Evolutionary conservation across 2,797 vertebrate genomes (phyloP).

Genomic region (Dromococcyx pavoninus): DNA sequence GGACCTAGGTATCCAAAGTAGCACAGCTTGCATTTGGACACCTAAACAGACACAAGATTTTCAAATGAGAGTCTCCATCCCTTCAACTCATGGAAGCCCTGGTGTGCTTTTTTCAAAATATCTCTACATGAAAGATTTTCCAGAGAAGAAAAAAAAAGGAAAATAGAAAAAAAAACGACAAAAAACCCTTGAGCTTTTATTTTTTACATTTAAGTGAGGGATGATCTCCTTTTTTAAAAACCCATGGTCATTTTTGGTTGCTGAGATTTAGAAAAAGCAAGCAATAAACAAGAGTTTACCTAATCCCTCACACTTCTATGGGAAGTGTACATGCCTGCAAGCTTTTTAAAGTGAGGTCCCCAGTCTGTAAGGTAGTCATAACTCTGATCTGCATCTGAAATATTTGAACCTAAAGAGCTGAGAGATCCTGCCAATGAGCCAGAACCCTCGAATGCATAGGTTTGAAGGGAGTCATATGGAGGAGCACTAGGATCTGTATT

Average conservation of each 20-base stretch:
- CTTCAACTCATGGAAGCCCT: rapidly evolving
- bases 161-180: not conserved
- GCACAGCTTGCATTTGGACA: not conserved
- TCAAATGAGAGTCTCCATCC: rapidly evolving
- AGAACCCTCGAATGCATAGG: constrained; percentile 86
- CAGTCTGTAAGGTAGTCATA: constrained; percentile 71
- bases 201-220: not conserved
- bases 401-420: constrained; percentile 84
- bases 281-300: not conserved
- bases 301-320: constrained; percentile 7
- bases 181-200: not conserved
- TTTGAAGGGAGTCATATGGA: constrained; percentile 88
- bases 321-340: constrained; percentile 76
- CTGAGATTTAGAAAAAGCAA: not conserved
- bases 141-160: not conserved
- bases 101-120: not conserved
- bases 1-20: not conserved
- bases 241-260: not conserved
- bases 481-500: constrained; percentile 82
- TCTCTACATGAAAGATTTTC: not conserved
- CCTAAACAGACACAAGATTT: not conserved
- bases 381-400: constrained; percentile 63
- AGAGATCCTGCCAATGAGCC: constrained; percentile 88
- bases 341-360: constrained; percentile 74
- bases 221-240: not conserved